phyloP scores from a whole-genome alignment of 2,797 vertebrate genomes.

The Pelobates cultripes region DNA sequence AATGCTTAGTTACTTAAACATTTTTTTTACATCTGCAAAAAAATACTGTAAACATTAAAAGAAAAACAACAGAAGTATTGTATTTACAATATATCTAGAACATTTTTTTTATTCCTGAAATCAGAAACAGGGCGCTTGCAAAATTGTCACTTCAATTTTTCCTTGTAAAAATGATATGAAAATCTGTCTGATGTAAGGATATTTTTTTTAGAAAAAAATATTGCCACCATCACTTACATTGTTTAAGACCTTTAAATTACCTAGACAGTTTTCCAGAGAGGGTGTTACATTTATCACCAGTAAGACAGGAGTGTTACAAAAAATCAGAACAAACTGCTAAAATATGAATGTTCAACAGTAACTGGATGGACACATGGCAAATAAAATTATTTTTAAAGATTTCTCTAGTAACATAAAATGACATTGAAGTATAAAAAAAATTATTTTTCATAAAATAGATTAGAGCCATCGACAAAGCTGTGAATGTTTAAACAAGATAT shows the following conservation, averaged over 20 bases:
- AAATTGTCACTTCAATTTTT: constrained; percentile 46
- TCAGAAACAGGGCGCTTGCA: constrained; percentile 20
- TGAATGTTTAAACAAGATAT: not conserved
- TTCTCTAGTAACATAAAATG: constrained; percentile 21
- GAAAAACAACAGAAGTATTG: no score
- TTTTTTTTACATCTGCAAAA: no score
- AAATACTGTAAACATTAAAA: no score
- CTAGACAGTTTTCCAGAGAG: constrained; percentile 33
- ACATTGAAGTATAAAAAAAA: constrained; percentile 7
- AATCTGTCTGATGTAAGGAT: constrained; percentile 50
- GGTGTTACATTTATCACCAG: constrained; percentile 31
- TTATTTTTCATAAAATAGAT: not conserved
- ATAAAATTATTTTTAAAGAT: constrained; percentile 11
- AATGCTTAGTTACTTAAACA: no score
- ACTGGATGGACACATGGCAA: constrained; percentile 46
- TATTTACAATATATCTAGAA: not conserved
- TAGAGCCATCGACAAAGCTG: not conserved
- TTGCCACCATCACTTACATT: constrained; percentile 41
- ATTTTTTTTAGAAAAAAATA: constrained; percentile 35
- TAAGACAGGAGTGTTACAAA: constrained; percentile 24
- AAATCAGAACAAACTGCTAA: constrained; percentile 21
- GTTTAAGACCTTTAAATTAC: constrained; percentile 40
- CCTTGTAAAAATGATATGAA: constrained; percentile 33
- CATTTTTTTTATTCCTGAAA: constrained; percentile 11
- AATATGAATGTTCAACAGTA: constrained; percentile 11